A percentile compares a stretch with the other conserved stretches of the same genome.
Conservation (phyloP, 1,140 invertebrate species). For the Diuraphis noxia region DNA sequence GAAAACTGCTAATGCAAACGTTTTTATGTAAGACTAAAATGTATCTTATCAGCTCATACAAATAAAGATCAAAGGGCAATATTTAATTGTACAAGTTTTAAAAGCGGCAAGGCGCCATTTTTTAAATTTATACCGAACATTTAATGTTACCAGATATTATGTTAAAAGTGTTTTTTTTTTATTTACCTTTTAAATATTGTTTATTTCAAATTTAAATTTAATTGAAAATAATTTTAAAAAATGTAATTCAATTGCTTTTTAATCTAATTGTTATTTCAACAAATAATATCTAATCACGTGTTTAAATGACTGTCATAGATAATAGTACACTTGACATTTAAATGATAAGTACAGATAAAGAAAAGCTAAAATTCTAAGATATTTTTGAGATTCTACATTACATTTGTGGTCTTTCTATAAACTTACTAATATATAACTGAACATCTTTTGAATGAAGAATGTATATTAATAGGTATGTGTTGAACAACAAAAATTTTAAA, state of each 20-base stretch:
- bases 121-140: neutral
- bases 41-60: constrained; percentile 26
- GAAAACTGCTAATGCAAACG: neutral
- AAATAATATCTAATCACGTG: constrained; percentile 19
- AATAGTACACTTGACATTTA: constrained; percentile 23
- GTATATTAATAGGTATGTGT: neutral
- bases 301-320: constrained; percentile 34
- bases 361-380: neutral
- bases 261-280: neutral
- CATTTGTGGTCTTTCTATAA: neutral
- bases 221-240: neutral
- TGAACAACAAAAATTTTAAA: neutral
- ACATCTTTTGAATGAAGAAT: neutral
- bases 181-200: neutral
- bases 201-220: neutral
- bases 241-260: neutral
- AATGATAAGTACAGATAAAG: neutral
- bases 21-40: neutral
- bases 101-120: neutral
- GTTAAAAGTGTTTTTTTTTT: neutral
- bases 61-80: constrained; percentile 33
- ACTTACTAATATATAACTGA: neutral
- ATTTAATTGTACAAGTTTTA: neutral
- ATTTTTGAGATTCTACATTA: neutral
- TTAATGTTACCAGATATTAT: neutral